phyloP scores from a whole-genome alignment of 1,140 invertebrate species.

The Trachymyrmex septentrionalis region DNA sequence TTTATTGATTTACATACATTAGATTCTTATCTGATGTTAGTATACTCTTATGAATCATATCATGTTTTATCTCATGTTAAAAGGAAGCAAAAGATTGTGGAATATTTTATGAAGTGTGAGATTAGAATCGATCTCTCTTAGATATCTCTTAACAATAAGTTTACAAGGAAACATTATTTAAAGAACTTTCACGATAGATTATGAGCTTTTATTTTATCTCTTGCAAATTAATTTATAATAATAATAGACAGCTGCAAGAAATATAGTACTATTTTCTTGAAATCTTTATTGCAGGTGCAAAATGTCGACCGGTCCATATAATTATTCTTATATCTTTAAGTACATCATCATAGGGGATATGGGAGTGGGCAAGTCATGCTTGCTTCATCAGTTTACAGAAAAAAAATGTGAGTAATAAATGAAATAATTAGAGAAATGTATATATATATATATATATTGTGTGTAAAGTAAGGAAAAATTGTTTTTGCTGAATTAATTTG shows the following conservation, averaged over 20 bases:
- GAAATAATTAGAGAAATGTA: neutral
- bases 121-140: conserved; percentile 25
- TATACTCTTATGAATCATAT: neutral
- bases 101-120: neutral
- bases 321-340: conserved; percentile 99
- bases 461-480: conserved; percentile 7
- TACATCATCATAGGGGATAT: conserved; percentile 99
- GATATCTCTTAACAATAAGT: neutral
- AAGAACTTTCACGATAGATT: neutral
- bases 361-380: conserved; percentile 99
- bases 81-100: conserved; percentile 1
- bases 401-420: conserved; percentile 97
- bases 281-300: conserved; percentile 80
- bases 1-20: conserved; percentile 8
- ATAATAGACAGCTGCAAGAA: neutral
- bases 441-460: neutral
- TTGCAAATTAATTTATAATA: neutral
- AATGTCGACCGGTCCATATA: conserved; percentile 98
- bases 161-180: neutral
- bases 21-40: neutral
- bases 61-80: conserved; percentile 19
- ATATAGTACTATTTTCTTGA: conserved; percentile 41
- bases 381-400: conserved; percentile 99
- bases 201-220: neutral
- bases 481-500: neutral